Evolutionary conservation across 1,140 invertebrate genomes (phyloP).

Genomic region (Cyrtorhinus lividipennis): DNA sequence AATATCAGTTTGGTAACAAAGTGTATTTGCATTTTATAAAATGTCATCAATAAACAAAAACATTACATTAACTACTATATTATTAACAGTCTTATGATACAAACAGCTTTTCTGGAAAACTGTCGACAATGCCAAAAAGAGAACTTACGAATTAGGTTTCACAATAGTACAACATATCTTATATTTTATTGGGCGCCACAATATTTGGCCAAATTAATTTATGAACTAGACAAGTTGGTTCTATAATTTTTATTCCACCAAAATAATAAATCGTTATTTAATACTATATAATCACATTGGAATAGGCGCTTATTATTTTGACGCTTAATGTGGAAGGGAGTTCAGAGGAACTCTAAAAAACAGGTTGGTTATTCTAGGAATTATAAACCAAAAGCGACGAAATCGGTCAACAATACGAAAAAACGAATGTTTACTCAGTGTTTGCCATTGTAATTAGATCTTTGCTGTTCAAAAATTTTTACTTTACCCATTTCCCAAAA

Average conservation of each 20-base stretch:
- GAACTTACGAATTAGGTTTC: background rate
- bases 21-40: conserved; percentile 10
- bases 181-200: background rate
- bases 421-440: no score
- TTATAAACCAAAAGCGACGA: no score
- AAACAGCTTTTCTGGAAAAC: conserved; percentile 5
- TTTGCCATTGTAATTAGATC: no score
- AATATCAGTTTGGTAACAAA: conserved; percentile 6
- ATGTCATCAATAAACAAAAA: conserved; percentile 1
- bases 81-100: conserved; percentile 7
- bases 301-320: no score
- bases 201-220: background rate
- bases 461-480: no score
- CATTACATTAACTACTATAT: conserved; percentile 3
- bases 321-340: no score
- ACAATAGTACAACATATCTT: background rate
- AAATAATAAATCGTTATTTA: background rate
- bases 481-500: no score
- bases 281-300: background rate
- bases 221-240: background rate
- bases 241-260: background rate
- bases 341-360: no score
- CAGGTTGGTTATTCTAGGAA: no score
- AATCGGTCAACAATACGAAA: no score
- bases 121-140: background rate